Evolutionary conservation across 2,113 vertebrate species (phyloP).

Genomic region (Natator depressus): DNA sequence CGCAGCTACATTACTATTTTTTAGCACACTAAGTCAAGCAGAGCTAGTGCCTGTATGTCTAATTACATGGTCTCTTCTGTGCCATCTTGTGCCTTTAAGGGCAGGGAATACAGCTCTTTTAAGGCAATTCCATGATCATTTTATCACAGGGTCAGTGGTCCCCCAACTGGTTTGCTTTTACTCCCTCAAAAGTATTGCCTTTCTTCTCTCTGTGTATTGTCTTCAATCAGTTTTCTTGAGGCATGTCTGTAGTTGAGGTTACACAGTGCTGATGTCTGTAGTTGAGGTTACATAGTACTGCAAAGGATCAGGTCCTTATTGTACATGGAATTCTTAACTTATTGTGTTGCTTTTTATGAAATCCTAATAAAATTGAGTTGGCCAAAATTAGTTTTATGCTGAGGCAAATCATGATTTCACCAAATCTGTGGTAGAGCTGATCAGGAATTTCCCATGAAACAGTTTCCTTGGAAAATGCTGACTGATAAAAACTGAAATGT

Average conservation of each 20-base stretch:
- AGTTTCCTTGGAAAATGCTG: not conserved
- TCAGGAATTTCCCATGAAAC: not conserved
- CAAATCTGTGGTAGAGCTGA: not conserved
- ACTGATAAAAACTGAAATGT: not conserved
- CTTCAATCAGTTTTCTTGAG: not conserved
- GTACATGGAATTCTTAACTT: conserved; percentile 1
- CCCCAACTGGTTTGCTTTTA: not conserved
- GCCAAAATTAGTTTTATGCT: conserved; percentile 19
- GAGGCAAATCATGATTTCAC: not conserved
- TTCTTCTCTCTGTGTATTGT: not conserved
- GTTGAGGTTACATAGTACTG: not conserved
- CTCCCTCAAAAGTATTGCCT: not conserved
- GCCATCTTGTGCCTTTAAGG: not conserved
- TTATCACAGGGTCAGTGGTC: not conserved
- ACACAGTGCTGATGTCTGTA: not conserved
- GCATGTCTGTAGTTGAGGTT: not conserved
- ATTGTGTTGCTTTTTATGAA: conserved; percentile 21
- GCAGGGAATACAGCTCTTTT: not conserved
- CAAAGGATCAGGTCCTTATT: not conserved
- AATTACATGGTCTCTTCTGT: not conserved
- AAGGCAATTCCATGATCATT: not conserved
- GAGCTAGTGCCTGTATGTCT: not conserved
- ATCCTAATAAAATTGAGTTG: conserved; percentile 41
- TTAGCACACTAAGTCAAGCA: not conserved
- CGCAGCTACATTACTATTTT: not conserved